Conservation (phyloP, 2,797 vertebrate genomes). For the Silurus aristotelis region DNA sequence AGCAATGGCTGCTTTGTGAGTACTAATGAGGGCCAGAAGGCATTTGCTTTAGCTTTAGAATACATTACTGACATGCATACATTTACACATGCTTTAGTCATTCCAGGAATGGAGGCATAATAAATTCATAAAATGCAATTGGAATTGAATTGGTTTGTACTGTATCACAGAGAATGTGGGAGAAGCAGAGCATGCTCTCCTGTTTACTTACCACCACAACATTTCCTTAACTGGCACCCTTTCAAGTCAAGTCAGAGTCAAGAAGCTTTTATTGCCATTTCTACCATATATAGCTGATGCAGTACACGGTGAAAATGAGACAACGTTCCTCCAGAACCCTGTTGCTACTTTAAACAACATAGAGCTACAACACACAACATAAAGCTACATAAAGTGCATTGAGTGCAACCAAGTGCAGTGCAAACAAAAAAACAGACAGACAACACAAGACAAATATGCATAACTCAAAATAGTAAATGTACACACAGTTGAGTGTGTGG, state of each 20-base stretch:
- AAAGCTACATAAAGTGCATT: too few relatives aligned
- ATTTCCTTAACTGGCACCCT: constrained; percentile 25
- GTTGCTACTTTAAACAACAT: too few relatives aligned
- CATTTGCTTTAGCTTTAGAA: background rate
- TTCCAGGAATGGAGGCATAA: background rate
- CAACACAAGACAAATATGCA: too few relatives aligned
- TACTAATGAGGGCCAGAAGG: background rate
- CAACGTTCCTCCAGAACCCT: too few relatives aligned
- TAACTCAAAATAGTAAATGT: too few relatives aligned
- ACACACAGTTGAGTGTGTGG: too few relatives aligned
- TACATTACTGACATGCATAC: background rate
- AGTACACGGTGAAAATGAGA: too few relatives aligned
- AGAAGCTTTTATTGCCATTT: too few relatives aligned
- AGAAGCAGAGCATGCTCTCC: constrained; percentile 8
- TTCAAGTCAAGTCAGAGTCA: background rate
- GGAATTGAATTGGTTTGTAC: background rate
- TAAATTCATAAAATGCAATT: background rate
- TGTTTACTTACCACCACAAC: constrained; percentile 27
- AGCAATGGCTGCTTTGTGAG: background rate
- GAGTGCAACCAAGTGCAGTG: too few relatives aligned
- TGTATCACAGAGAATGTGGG: background rate
- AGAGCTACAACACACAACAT: too few relatives aligned
- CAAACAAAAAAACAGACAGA: too few relatives aligned
- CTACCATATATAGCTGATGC: too few relatives aligned
- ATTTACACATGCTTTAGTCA: background rate